These are phyloP conservation scores for Elysia crispata DNA, from an alignment of 2,888 invertebrate species.

Conservation along the genomic window DNA sequence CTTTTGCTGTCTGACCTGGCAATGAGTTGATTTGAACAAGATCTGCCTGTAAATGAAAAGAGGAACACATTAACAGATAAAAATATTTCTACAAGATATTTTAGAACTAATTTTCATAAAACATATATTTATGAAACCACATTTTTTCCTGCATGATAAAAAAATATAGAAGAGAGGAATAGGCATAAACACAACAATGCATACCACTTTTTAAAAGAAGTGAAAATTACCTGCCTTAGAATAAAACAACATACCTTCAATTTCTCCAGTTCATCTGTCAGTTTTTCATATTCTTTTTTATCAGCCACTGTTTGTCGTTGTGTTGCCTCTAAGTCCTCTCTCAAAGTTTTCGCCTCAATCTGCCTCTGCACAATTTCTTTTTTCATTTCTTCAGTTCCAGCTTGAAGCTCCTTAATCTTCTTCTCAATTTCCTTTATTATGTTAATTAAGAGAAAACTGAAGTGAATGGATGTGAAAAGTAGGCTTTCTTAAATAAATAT, in stretches of 20 bases:
- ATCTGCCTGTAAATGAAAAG: constrained; percentile 61
- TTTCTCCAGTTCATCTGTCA: constrained; percentile 70
- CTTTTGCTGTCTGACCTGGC: constrained; percentile 74
- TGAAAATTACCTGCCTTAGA: too few species aligned
- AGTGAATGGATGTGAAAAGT: too few species aligned
- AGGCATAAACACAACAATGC: too few species aligned
- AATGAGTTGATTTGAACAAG: constrained; percentile 71
- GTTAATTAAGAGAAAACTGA: too few species aligned
- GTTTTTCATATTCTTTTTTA: constrained; percentile 69
- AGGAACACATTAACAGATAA: too few species aligned
- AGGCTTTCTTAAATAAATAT: not conserved
- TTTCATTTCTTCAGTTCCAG: constrained; percentile 72
- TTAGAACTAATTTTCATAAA: too few species aligned
- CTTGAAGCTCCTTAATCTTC: constrained; percentile 75
- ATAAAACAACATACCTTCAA: constrained; percentile 64
- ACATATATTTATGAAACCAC: too few species aligned
- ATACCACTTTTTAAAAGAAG: too few species aligned
- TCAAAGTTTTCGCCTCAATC: constrained; percentile 72
- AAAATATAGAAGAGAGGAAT: too few species aligned
- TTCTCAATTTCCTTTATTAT: constrained; percentile 75
- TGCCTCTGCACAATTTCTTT: constrained; percentile 75
- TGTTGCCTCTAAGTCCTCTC: constrained; percentile 71
- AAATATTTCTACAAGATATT: too few species aligned
- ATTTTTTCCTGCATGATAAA: too few species aligned
- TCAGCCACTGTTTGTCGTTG: constrained; percentile 63